phyloP scores from a whole-genome alignment of 2,113 vertebrate species.

The Microcebus griseorufus region DNA sequence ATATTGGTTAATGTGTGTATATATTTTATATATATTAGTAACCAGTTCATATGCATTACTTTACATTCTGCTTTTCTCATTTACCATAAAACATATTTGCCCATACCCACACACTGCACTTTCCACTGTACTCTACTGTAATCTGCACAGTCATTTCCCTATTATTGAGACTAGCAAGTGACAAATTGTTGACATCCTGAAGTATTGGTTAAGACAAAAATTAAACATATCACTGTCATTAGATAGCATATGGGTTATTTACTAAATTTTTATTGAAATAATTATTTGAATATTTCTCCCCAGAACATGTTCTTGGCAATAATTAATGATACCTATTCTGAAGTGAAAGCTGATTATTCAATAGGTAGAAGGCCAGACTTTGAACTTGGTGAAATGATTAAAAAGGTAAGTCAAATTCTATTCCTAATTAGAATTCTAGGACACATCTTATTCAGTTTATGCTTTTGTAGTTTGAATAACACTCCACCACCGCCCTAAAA shows the following conservation, averaged over 20 bases:
- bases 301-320: slow-evolving; percentile 88
- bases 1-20: not conserved
- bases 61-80: slow-evolving; percentile 7
- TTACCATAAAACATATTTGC: not conserved
- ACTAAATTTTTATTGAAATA: slow-evolving; percentile 54
- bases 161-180: not conserved
- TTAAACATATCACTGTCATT: not conserved
- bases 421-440: slow-evolving; percentile 31
- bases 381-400: slow-evolving; percentile 78
- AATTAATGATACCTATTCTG: slow-evolving; percentile 84
- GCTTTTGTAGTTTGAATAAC: not conserved
- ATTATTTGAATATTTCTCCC: slow-evolving; percentile 55
- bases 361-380: slow-evolving; percentile 70
- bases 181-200: not conserved
- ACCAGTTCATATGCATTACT: not conserved
- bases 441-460: not conserved
- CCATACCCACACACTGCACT: not conserved
- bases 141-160: not conserved
- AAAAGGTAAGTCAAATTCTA: slow-evolving; percentile 73
- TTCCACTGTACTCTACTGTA: not conserved
- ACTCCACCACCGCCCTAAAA: not conserved
- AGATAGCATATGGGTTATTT: not conserved
- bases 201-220: not conserved
- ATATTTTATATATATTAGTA: not conserved
- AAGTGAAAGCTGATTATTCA: slow-evolving; percentile 84